phyloP scores from a whole-genome alignment of 2,113 vertebrate species.

The Mustela nigripes region DNA sequence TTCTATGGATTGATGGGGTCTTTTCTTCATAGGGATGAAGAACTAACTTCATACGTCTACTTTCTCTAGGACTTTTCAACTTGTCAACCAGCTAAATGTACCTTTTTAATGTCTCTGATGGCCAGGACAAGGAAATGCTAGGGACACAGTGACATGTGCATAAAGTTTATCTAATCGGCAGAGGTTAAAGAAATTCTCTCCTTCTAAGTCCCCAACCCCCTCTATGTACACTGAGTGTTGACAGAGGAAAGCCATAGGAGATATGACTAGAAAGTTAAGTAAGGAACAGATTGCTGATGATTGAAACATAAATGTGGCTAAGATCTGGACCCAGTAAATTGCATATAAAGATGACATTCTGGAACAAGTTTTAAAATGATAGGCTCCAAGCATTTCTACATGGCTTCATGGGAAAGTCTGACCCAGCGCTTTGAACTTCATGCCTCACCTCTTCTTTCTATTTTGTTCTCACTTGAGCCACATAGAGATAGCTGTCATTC shows the following conservation, averaged over 20 bases:
- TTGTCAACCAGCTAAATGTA: background rate
- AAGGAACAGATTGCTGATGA: background rate
- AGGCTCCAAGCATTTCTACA: background rate
- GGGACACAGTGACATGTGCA: background rate
- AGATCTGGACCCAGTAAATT: background rate
- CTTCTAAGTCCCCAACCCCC: background rate
- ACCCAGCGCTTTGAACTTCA: background rate
- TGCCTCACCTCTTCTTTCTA: background rate
- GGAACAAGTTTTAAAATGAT: background rate
- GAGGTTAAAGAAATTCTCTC: slow-evolving; percentile 7
- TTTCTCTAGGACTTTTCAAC: background rate
- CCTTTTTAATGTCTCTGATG: background rate
- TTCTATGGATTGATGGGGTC: background rate
- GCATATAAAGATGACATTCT: background rate
- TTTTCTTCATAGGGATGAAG: background rate
- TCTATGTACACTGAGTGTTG: background rate
- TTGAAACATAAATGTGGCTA: background rate
- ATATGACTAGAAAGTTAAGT: background rate
- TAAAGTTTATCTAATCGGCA: background rate
- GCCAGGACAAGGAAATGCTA: background rate
- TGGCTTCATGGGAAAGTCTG: background rate
- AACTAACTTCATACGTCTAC: background rate
- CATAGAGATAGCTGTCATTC: background rate
- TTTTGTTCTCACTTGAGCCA: background rate
- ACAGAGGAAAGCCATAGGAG: background rate